Evolutionary conservation across 1,140 invertebrate genomes (phyloP), one percentile per base, ranked within the genome.

Genomic region (Brachionus sp.): DNA sequence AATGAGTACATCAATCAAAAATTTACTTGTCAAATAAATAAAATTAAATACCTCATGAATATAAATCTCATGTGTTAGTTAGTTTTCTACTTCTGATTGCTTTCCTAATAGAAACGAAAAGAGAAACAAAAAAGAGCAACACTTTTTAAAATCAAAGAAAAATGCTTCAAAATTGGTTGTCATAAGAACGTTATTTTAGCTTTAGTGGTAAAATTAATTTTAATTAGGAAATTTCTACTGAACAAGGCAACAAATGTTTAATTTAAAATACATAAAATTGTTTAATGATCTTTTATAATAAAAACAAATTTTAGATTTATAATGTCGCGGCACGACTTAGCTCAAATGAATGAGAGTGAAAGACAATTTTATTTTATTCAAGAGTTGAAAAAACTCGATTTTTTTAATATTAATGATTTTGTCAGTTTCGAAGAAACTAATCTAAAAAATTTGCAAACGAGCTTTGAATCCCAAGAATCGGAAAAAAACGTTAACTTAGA

Each of bases 181-280:
- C 66, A 70, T 70, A 70, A 70, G 66, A 70, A 70, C 66, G 66
- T n/a, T 70, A 68, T 68, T 68, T 68, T 35, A 68, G 29, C n/a
- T 29, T 29, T 16, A 42, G 33, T 70, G 66, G 66, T 70, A 70
- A 70, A 70, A 42, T 39, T 19, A 70, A 70, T 39, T 37, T 70
- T 66, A 66, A 33, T 66, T 66, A 66, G 29, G 1, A 66, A 66
- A 66, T n/a, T 35, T 66, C 13, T 13, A 3, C 12, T 12, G n/a
- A 37, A 66, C 25, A 33, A 66, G 33, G 64, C 33, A 66, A 35
- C 7, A n/a, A 66, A 19, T 66, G 64, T 33, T 66, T 29, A 66
- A 29, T 6, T 10, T 29, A 33, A 33, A 66, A 46, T 25, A 57
- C 9, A 23, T 53, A 5, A 57, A 23, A 19, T 57, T 25, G 50